phyloP scores from a whole-genome alignment of 2,113 vertebrate genomes.

The Daphoenositta chrysoptera region DNA sequence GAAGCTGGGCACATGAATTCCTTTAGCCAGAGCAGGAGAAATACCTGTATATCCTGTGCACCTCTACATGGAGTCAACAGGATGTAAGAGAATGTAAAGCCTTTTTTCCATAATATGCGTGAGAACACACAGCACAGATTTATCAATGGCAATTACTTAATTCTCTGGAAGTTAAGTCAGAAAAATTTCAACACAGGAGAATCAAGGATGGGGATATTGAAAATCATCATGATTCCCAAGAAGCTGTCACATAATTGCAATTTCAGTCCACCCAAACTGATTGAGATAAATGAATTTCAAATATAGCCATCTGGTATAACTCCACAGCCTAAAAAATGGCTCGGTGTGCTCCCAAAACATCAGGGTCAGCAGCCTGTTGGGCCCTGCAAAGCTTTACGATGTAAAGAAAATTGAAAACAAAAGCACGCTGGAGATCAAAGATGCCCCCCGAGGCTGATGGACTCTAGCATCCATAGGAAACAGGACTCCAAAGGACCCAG shows the following conservation, averaged over 20 bases:
- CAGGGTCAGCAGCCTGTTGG: background rate
- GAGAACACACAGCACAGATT: background rate
- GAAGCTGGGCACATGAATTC: background rate
- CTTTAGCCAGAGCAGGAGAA: background rate
- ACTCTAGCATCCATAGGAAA: background rate
- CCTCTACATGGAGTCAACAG: background rate
- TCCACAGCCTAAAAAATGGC: background rate
- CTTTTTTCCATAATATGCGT: background rate
- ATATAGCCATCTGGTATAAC: background rate
- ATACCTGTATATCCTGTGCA: background rate
- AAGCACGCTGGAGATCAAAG: slow-evolving; percentile 35
- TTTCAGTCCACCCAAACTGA: background rate
- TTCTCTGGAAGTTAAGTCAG: background rate
- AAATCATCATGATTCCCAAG: background rate
- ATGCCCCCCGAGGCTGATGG: background rate
- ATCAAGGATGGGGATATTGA: background rate
- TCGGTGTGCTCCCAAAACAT: background rate
- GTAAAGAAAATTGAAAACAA: slow-evolving; percentile 53
- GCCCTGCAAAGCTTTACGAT: background rate
- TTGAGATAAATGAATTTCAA: background rate
- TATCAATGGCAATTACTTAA: background rate
- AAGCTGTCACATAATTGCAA: background rate
- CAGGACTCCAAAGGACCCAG: background rate
- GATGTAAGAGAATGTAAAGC: background rate
- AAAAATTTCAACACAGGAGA: background rate